These are phyloP conservation scores for Prinia subflava DNA, from an alignment of 2,113 vertebrate species.

Conservation along the genomic window DNA sequence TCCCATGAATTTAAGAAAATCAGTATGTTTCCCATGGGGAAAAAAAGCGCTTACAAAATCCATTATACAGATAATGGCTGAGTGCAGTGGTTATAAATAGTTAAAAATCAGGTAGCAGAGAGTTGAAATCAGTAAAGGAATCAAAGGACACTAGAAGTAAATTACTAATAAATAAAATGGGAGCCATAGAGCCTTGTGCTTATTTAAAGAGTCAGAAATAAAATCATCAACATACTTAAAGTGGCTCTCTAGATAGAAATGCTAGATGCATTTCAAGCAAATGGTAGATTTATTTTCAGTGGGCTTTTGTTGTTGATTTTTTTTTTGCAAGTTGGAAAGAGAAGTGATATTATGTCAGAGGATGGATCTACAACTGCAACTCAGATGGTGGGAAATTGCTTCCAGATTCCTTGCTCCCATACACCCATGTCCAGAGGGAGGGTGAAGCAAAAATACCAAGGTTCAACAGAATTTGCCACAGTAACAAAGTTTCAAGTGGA, in stretches of 20 bases:
- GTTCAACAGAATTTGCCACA: background rate
- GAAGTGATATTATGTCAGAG: background rate
- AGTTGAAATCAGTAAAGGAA: background rate
- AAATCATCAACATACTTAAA: background rate
- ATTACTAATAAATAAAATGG: background rate
- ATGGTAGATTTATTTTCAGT: background rate
- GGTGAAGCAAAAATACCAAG: background rate
- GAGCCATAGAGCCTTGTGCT: fast-evolving
- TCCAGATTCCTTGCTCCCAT: background rate
- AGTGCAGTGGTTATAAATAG: background rate
- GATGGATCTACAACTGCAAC: background rate
- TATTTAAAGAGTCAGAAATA: background rate
- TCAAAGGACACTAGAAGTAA: background rate
- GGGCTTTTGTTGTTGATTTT: background rate
- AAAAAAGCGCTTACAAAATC: background rate
- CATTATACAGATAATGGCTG: background rate
- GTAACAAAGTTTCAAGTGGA: background rate
- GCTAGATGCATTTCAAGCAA: background rate
- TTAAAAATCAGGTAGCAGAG: background rate
- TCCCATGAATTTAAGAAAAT: background rate
- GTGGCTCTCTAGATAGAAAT: background rate
- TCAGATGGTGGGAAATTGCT: background rate
- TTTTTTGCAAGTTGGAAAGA: background rate
- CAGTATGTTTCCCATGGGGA: background rate
- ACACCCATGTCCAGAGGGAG: background rate